These are phyloP conservation scores for Corapipo altera DNA, from an alignment of 2,113 vertebrate species.

Conservation along the genomic window DNA sequence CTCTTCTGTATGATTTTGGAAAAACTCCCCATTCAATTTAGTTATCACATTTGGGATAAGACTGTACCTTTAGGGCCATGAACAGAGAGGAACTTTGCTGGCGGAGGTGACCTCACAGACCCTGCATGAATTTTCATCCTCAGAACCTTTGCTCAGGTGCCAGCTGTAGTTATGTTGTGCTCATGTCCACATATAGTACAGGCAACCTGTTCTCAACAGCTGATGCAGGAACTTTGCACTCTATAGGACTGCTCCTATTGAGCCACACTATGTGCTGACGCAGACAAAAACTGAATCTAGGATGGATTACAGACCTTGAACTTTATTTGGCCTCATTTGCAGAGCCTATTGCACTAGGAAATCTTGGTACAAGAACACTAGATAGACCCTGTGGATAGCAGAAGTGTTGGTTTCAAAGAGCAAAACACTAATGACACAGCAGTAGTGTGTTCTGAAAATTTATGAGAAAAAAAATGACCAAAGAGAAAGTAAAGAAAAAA, in stretches of 20 bases:
- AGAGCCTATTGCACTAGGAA: neutral
- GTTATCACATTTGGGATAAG: neutral
- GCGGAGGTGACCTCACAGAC: neutral
- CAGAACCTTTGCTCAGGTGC: neutral
- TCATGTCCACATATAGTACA: rapidly evolving
- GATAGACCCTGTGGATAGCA: neutral
- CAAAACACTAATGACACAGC: neutral
- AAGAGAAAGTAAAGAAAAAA: neutral
- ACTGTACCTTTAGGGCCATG: neutral
- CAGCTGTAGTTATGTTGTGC: neutral
- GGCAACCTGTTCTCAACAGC: neutral
- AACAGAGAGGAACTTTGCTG: neutral
- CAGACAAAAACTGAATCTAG: neutral
- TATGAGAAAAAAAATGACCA: neutral
- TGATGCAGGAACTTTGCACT: neutral
- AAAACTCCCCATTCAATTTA: neutral
- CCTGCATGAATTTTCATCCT: neutral
- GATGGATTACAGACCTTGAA: neutral
- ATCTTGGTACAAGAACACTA: neutral
- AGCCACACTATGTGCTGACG: neutral
- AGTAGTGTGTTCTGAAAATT: neutral
- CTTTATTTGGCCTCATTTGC: neutral
- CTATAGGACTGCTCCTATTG: neutral
- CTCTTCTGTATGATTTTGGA: neutral
- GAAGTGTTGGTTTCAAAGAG: neutral